Base-by-base conservation (phyloP, 2,113 vertebrate genomes). In the Callopanchax toddi region DNA sequence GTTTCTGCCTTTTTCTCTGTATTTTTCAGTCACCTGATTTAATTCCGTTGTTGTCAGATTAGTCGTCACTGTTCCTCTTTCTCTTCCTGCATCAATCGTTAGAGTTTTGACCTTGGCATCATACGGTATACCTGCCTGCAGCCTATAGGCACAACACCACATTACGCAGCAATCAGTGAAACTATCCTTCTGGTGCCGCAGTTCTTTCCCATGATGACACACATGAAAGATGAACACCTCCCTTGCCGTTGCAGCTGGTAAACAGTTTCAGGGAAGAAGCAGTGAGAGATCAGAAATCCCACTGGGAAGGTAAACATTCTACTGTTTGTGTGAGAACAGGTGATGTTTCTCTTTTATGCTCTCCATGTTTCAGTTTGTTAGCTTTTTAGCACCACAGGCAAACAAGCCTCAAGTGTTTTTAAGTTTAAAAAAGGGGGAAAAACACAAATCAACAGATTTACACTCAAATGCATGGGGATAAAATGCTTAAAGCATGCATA, bases 281-380 rank as follows among this genome's bases (percentile, higher is more conserved):
- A 11, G 16, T 43, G 26, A 52, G 23, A 21, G 26, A 17, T 52
- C 11, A 29, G 44, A 52, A 42, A 62, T 46, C 58, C 29, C 10
- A 45, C 43, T n/a, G 44, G 21, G 39, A 58, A 43, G 16, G 23
- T 44, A 26, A 58, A 44, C 23, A 15, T 9, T 58, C 39, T 18
- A 7, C 10, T 26, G 36, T 56, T 66, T 58, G 12, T 43, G 3
- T 37, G 39, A 45, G 45, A 68, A 32, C 42, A 51, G n/a, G 4
- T 45, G 20, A 26, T 0, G 9, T 48, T 64, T 52, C 11, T 63
- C 54, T 18, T 63, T 42, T 18, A 23, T 10, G 6, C 17, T 34
- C 12, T 39, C 25, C 42, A 55, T 65, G 54, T 76, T 69, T 76
- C 49, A 51, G 40, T 44, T 67, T 13, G 2, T 56, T 58, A 16